Evolutionary conservation across 2,113 vertebrate genomes (phyloP), one percentile per base, ranked within the genome.

Genomic region (Psilopsiagon aurifrons): DNA sequence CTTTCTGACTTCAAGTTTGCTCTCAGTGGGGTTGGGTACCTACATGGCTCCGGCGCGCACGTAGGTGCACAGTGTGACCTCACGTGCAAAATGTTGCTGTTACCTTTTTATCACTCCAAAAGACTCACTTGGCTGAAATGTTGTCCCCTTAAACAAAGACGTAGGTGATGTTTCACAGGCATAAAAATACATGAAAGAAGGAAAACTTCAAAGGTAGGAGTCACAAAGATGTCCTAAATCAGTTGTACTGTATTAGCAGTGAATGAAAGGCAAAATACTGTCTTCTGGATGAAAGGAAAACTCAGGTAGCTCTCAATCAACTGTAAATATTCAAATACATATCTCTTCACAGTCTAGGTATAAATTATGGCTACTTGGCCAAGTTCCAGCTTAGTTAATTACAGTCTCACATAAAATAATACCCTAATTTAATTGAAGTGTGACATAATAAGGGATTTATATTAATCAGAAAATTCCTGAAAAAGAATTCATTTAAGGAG

Each of bases 361-460:
- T 71, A 94, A 95, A 95, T 96, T 68, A 92, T 16, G 44, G 68
- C 82, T 67, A 88, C 60, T 73, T 94, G 94, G 90, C 60, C 92
- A 69, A 86, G 91, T 83, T 89, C 87, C 94, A 95, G 23, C 68
- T 75, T 73, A 81, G 69, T 87, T 97, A 95, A 96, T 96, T 94
- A 95, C 85, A 69, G 33, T 79, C 70, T 91, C 74, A 47, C 55
- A 81, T 88, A 94, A 96, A 91, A 94, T 93, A 94, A 91, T 83
- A 76, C 71, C 82, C 85, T 76, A 64, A 86, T 93, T 94, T 94
- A 94, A 96, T 94, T 92, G 90, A 68, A 86, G 68, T 49, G 39
- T 81, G 94, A 86, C 88, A 94, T 84, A 94, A 95, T 54, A 81
- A 59, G 31, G 60, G 60, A 94, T 87, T 93, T 80, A 78, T 81